phyloP scores from a whole-genome alignment of 2,888 invertebrate species.

The Ischnus inquisitorius region DNA sequence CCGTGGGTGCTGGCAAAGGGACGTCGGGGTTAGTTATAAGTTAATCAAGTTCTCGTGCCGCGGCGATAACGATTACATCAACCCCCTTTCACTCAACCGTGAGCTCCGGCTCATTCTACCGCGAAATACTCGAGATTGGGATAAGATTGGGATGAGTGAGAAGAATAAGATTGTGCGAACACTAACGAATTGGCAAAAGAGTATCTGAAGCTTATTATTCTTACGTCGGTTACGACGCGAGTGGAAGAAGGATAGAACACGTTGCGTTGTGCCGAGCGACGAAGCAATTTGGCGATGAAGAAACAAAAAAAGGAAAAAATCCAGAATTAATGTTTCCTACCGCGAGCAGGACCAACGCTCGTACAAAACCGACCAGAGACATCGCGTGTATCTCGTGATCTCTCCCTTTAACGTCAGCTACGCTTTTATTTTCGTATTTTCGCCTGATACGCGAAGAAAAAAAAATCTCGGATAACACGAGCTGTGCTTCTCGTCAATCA shows the following conservation, averaged over 20 bases:
- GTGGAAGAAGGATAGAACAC: background rate
- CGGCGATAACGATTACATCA: slow-evolving; percentile 31
- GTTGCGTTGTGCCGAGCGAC: slow-evolving; percentile 44
- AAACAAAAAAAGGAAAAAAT: slow-evolving; percentile 37
- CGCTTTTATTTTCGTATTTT: slow-evolving; percentile 41
- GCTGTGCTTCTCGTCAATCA: slow-evolving; percentile 57
- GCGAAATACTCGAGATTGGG: slow-evolving; percentile 23
- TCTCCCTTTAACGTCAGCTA: slow-evolving; percentile 50
- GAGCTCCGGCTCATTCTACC: slow-evolving; percentile 1
- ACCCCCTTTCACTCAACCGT: slow-evolving; percentile 21
- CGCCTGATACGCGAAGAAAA: slow-evolving; percentile 24
- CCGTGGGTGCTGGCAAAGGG: slow-evolving; percentile 5
- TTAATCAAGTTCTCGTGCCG: slow-evolving; percentile 46
- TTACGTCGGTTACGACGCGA: background rate
- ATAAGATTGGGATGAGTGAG: slow-evolving; percentile 47
- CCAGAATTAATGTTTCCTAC: slow-evolving; percentile 63
- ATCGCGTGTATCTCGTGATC: slow-evolving; percentile 60
- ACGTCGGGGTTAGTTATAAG: slow-evolving; percentile 41
- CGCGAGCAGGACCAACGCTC: slow-evolving; percentile 20
- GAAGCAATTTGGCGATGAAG: slow-evolving; percentile 64
- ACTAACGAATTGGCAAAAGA: slow-evolving; percentile 25
- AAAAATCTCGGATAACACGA: slow-evolving; percentile 33
- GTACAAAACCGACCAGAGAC: slow-evolving; percentile 43
- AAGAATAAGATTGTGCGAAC: slow-evolving; percentile 41
- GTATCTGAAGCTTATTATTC: slow-evolving; percentile 23